Conservation (phyloP, 2,888 invertebrate species). For the Epinotia ramella region DNA sequence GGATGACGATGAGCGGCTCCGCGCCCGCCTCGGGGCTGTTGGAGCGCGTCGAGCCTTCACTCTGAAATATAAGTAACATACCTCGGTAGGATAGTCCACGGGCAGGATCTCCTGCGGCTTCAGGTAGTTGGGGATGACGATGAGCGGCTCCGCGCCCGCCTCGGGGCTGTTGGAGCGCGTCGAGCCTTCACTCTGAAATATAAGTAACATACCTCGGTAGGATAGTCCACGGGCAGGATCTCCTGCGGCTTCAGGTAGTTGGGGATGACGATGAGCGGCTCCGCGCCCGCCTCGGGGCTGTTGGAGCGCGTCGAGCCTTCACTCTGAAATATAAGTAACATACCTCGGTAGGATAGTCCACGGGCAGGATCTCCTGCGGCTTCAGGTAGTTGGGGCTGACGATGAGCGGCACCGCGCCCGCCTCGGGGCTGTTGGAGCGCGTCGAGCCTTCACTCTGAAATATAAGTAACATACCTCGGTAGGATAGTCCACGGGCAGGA, state of each 20-base stretch:
- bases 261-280: slow-evolving; percentile 69
- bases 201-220: slow-evolving; percentile 48
- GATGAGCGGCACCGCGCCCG: slow-evolving; percentile 59
- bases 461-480: slow-evolving; percentile 49
- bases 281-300: slow-evolving; percentile 51
- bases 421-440: slow-evolving; percentile 54
- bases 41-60: slow-evolving; percentile 49
- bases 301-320: slow-evolving; percentile 51
- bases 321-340: no score
- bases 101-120: slow-evolving; percentile 49
- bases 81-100: slow-evolving; percentile 48
- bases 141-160: slow-evolving; percentile 57
- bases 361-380: slow-evolving; percentile 46
- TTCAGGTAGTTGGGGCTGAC: slow-evolving; percentile 65
- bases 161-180: slow-evolving; percentile 56
- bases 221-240: slow-evolving; percentile 46
- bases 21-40: slow-evolving; percentile 53
- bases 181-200: no score
- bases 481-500: slow-evolving; percentile 47
- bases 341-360: slow-evolving; percentile 49
- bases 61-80: no score
- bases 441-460: slow-evolving; percentile 48
- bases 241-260: slow-evolving; percentile 55
- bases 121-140: slow-evolving; percentile 65
- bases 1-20: slow-evolving; percentile 68